Conservation (phyloP, 2,888 invertebrate species). For the Ophonus ardosiacus region DNA sequence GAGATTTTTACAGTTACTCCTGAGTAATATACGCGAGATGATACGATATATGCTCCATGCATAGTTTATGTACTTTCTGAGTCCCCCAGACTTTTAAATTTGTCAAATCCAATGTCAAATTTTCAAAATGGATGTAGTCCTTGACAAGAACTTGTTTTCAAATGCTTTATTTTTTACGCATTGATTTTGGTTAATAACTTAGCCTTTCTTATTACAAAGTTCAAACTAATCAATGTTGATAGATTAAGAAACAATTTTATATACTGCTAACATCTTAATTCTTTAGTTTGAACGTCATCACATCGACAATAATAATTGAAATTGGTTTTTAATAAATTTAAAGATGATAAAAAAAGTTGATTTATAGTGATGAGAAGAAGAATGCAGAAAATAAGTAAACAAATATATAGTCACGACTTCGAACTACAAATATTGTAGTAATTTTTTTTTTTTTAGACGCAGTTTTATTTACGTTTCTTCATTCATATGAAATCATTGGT, state of each 20-base stretch:
- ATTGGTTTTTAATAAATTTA: background rate
- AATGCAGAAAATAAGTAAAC: background rate
- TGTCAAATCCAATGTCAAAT: background rate
- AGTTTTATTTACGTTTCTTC: too few relatives aligned
- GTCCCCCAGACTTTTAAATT: background rate
- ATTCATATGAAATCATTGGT: too few relatives aligned
- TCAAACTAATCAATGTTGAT: background rate
- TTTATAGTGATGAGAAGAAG: too few relatives aligned
- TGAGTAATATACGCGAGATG: too few relatives aligned
- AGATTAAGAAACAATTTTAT: conserved; percentile 14
- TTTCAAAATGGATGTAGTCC: background rate
- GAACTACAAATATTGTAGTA: background rate
- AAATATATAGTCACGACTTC: background rate
- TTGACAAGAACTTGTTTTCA: conserved; percentile 4
- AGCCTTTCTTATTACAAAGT: background rate
- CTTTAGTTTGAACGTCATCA: background rate
- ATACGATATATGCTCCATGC: too few relatives aligned
- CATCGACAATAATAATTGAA: background rate
- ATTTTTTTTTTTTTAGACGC: too few relatives aligned
- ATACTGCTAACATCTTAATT: background rate
- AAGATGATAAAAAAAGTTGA: background rate
- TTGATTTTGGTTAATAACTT: background rate
- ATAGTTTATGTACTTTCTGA: too few relatives aligned
- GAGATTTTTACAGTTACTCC: too few relatives aligned
- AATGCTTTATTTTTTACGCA: background rate